phyloP scores from a whole-genome alignment of 2,113 vertebrate species.

The Tyrannus savana region DNA sequence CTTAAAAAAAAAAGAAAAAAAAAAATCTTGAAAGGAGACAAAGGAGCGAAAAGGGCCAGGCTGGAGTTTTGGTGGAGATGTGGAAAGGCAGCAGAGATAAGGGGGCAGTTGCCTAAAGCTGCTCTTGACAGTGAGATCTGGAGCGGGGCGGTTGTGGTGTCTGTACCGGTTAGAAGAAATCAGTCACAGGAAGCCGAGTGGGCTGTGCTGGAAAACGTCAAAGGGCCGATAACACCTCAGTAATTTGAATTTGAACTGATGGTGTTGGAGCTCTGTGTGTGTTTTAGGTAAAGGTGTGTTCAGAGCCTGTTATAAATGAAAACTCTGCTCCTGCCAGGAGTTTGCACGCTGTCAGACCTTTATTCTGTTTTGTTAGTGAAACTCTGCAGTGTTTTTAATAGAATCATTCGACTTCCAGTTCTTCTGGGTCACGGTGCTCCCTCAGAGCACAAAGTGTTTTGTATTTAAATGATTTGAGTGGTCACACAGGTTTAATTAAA shows the following conservation, averaged over 20 bases:
- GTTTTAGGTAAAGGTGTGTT: neutral
- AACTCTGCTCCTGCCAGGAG: fast-evolving
- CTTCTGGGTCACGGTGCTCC: fast-evolving
- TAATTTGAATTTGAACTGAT: neutral
- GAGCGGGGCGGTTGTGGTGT: fast-evolving
- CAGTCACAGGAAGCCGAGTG: neutral
- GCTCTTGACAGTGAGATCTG: fast-evolving
- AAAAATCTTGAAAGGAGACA: neutral
- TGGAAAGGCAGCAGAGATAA: neutral
- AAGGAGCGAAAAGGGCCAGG: neutral
- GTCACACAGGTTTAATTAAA: neutral
- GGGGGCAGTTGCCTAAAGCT: neutral
- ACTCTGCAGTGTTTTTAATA: fast-evolving
- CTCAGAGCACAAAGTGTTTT: neutral
- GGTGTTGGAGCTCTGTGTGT: fast-evolving
- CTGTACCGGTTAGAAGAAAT: neutral
- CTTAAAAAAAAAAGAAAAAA: too few species aligned
- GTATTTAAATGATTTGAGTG: neutral
- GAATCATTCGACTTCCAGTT: neutral
- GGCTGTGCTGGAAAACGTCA: neutral
- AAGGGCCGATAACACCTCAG: neutral
- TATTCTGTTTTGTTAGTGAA: neutral
- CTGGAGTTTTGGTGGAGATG: neutral
- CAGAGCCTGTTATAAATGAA: neutral
- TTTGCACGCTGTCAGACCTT: fast-evolving